Evolutionary conservation across 2,888 invertebrate species (phyloP).

Genomic region (Lasioglossum leucozonium): DNA sequence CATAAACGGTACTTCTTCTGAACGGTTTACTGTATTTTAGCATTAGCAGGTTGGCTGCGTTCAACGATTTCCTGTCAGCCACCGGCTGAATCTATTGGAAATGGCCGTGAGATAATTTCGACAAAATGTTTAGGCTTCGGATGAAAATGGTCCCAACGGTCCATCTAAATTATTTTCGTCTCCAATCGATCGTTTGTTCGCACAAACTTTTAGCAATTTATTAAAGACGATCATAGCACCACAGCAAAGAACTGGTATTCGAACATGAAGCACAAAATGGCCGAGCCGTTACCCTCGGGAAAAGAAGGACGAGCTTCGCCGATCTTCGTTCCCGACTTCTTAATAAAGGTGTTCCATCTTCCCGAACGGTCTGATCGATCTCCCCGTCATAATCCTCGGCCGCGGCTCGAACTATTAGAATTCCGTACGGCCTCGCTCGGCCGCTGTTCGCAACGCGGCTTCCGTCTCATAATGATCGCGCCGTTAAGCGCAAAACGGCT

Average conservation of each 20-base stretch:
- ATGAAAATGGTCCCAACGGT: no score
- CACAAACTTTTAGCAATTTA: no score
- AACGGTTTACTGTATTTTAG: background rate
- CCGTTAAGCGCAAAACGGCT: slow-evolving; percentile 9
- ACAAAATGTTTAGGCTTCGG: no score
- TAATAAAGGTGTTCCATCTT: background rate
- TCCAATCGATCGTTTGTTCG: no score
- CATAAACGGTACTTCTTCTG: background rate
- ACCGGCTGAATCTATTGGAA: no score
- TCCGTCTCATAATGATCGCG: slow-evolving; percentile 11
- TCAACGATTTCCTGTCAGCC: no score
- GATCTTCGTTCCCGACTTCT: background rate
- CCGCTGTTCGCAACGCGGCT: background rate
- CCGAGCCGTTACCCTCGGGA: background rate
- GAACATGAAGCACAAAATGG: background rate
- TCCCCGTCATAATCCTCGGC: background rate
- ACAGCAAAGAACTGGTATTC: background rate
- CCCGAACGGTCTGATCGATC: background rate
- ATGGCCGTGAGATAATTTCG: no score
- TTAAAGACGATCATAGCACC: no score
- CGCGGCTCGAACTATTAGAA: background rate
- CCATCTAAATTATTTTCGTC: no score
- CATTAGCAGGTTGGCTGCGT: no score
- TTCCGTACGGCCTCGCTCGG: background rate
- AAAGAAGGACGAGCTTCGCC: background rate